Conservation (phyloP, 2,888 invertebrate species). For the Sipha maydis region DNA sequence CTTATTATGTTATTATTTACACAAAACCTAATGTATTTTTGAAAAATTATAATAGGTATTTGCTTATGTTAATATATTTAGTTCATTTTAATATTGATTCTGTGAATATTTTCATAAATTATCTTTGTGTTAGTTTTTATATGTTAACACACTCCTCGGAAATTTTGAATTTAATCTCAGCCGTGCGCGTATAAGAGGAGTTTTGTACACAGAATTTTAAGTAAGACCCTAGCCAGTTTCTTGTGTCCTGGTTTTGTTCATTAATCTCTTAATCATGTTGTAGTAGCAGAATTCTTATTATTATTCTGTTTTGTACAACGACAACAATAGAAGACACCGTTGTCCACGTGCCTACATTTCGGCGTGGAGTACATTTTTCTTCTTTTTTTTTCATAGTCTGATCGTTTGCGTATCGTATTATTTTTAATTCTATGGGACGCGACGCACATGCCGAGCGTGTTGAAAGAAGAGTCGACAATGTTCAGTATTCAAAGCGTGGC, state of each 20-base stretch:
- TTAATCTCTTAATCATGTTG: slow-evolving; percentile 34
- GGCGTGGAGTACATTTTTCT: not conserved
- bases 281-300: not conserved
- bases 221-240: not conserved
- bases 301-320: not conserved
- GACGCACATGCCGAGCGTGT: slow-evolving; percentile 24
- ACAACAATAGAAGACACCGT: slow-evolving; percentile 4
- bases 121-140: not conserved
- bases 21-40: not conserved
- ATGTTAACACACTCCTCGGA: not conserved
- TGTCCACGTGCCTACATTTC: slow-evolving; percentile 24
- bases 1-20: not conserved
- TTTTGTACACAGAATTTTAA: not conserved
- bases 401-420: slow-evolving; percentile 1
- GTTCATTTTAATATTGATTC: not conserved
- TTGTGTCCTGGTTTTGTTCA: not conserved
- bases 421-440: slow-evolving; percentile 30
- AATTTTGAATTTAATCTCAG: not conserved
- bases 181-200: not conserved
- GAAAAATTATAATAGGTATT: not conserved
- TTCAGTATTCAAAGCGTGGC: slow-evolving; percentile 55
- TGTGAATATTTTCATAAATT: not conserved
- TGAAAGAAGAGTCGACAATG: not conserved
- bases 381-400: not conserved
- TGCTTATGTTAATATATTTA: not conserved